Base-by-base conservation (phyloP, 2,888 invertebrate species). In the Eupithecia subumbrata region DNA sequence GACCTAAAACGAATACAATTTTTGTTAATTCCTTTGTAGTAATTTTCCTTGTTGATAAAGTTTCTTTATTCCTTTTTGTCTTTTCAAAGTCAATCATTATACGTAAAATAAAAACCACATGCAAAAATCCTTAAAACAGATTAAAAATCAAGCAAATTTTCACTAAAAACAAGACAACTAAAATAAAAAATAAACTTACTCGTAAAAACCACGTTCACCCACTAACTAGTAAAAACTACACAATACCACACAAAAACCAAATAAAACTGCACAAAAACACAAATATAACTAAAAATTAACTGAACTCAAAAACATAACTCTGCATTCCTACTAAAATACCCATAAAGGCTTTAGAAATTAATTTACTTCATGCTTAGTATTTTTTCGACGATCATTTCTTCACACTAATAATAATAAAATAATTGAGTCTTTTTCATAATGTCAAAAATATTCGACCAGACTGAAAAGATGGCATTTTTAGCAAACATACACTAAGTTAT, bases 1-100 rank as follows among this genome's bases (percentile, higher is more conserved):
- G 37, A 96, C 92, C 96, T 96, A 88, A 74, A 90, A 22, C 4
- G 52, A 40, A 34, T 64, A 34, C 0, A n/a, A 18, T 40, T 40
- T n/a, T 37, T 40, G 3, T 22, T 45, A 45, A 16, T 16, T 45
- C 14, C 5, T 45, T 37, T 48, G 18, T 40, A 40, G 1, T n/a
- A 22, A 11, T 56, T 22, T 56, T n/a, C 9, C n/a, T 52, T n/a
- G 52, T 52, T 52, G n/a, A 9, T 52, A n/a, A n/a, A 7, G 16
- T 48, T 16, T 2, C 7, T 0, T 48, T 48, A 48, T n/a, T 8
- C n/a, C 8, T 56, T 22, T 56, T 11, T 12, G 25, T 60, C 12
- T 25, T 60, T 60, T 14, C 12, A 34, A 64, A 64, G 11, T 11
- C 30, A 60, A 60, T 22, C 11, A 25, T 25, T 60, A 60, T 22